These are phyloP conservation scores for Sogatella furcifera DNA, from an alignment of 1,140 invertebrate species.

Conservation along the genomic window DNA sequence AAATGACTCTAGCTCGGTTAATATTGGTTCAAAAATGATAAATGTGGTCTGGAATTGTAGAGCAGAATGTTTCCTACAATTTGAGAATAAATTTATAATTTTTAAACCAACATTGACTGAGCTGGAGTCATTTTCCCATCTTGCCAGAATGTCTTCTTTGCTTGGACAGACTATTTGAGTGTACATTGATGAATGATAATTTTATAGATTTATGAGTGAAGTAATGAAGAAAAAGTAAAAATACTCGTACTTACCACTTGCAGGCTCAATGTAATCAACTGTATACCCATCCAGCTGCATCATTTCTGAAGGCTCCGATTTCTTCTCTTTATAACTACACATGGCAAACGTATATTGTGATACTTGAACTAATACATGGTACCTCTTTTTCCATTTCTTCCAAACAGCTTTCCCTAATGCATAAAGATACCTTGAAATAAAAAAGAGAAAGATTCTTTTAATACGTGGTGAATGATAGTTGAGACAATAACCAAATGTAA, in stretches of 20 bases:
- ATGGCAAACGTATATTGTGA: slow-evolving; percentile 99
- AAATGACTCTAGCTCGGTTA: too few species aligned
- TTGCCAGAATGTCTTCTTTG: too few species aligned
- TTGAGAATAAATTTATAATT: too few species aligned
- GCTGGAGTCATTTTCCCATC: too few species aligned
- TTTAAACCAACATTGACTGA: too few species aligned
- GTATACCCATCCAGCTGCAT: slow-evolving; percentile 99
- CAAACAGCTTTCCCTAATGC: slow-evolving; percentile 94
- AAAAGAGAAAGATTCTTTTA: background rate
- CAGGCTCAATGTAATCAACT: slow-evolving; percentile 96
- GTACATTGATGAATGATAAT: too few species aligned
- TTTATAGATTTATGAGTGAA: background rate
- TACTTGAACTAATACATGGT: slow-evolving; percentile 97
- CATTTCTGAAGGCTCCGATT: slow-evolving; percentile 98
- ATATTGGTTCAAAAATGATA: too few species aligned
- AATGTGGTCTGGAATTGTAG: too few species aligned
- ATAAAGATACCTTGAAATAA: slow-evolving; percentile 68
- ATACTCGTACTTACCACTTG: slow-evolving; percentile 53
- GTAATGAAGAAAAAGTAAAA: slow-evolving; percentile 25
- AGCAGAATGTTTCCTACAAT: too few species aligned
- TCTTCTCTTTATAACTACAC: slow-evolving; percentile 99
- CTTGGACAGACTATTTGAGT: too few species aligned
- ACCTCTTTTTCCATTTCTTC: slow-evolving; percentile 99
- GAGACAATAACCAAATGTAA: too few species aligned
- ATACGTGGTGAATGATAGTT: too few species aligned